Base-by-base conservation (phyloP, 2,888 invertebrate genomes). In the Eupithecia abbreviata region DNA sequence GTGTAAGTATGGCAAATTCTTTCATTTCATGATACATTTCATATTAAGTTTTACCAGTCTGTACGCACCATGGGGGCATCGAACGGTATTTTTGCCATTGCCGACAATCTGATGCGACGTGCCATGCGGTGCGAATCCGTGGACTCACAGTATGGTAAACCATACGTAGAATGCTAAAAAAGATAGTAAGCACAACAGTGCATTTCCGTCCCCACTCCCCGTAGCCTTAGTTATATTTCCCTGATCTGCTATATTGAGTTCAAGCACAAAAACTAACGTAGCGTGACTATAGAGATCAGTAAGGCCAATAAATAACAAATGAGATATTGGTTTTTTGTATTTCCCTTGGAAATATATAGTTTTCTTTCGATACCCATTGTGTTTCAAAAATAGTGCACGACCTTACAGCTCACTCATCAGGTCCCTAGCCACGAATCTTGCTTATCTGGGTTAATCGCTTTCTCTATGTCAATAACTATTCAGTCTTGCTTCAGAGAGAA, bases 381-480 rank as follows among this genome's bases (percentile, higher is more conserved):
- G 62, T 30, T 30, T 62, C 30, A 62, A 62, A 58, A 30, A 62
- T 62, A 62, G 62, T 4, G 62, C 62, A 62, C 62, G 62, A 62
- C 30, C 62, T 62, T 30, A 58, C 58, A 30, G 30, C 10, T 0
- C 30, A 62, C 10, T 62, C 62, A 62, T 62, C 62, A 62, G 10
- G 30, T 62, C 75, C 68, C 74, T 51, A 30, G 30, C 45, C 51
- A 62, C 62, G 12, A 62, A 62, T 62, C 67, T 43, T 68, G 67
- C 42, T 68, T 68, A 68, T 58, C 42, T 68, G 67, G 67, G 67
- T 68, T 68, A 68, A 68, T 68, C 67, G 45, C n/a, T 68, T 68
- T 68, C 43, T 68, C 67, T 43, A 42, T 66, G 67, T 43, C 67
- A 42, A 68, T 68, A 68, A 68, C 67, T 68, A 62, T 18, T 18